These are phyloP conservation scores for Semaprochilodus insignis DNA, from an alignment of 2,797 vertebrate genomes.

Conservation along the genomic window DNA sequence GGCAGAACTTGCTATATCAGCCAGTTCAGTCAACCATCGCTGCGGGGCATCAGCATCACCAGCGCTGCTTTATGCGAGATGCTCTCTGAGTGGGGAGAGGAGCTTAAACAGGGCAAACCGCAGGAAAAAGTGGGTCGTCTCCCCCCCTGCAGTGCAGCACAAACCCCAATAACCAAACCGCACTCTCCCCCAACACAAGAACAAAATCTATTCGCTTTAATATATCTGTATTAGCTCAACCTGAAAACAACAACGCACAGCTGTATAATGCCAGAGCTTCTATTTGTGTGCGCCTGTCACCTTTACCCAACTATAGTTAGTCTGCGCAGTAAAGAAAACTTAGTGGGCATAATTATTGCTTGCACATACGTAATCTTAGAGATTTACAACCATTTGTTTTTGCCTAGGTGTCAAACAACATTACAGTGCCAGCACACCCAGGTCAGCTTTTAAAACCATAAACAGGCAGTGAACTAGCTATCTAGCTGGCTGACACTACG, in stretches of 20 bases:
- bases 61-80: background rate
- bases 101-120: slow-evolving; percentile 13
- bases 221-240: too few relatives aligned
- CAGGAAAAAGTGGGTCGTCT: slow-evolving; percentile 35
- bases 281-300: background rate
- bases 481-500: too few relatives aligned
- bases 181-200: background rate
- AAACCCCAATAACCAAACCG: slow-evolving; percentile 6
- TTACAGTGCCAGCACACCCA: background rate
- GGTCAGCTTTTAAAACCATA: background rate
- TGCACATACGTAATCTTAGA: too few relatives aligned
- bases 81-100: background rate
- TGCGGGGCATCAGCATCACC: background rate
- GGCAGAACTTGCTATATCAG: background rate
- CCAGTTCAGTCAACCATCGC: too few relatives aligned
- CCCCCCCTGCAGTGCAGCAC: slow-evolving; percentile 29
- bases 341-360: too few relatives aligned
- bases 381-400: background rate
- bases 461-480: background rate
- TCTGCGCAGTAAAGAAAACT: background rate
- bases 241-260: too few relatives aligned
- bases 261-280: background rate
- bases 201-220: background rate
- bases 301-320: too few relatives aligned
- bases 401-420: background rate